phyloP scores from a whole-genome alignment of 2,113 vertebrate genomes.

The Poeciliopsis occidentalis region DNA sequence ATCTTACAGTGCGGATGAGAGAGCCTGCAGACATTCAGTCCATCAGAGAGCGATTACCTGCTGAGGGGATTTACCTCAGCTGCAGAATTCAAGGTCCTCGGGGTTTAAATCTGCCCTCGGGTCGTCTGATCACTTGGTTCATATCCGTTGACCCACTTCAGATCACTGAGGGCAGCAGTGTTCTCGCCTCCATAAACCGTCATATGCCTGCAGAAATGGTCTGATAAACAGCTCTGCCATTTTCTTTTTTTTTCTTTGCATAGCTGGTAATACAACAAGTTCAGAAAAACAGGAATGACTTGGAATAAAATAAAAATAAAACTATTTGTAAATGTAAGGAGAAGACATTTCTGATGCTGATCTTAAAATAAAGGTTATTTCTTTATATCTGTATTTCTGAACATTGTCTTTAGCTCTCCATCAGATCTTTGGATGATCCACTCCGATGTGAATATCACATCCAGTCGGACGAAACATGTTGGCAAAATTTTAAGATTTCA shows the following conservation, averaged over 20 bases:
- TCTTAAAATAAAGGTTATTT: too few species aligned
- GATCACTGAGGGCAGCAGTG: not conserved
- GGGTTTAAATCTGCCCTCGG: constrained; percentile 26
- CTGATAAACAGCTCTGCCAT: constrained; percentile 65
- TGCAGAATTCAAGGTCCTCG: constrained; percentile 35
- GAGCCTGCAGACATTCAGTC: constrained; percentile 36
- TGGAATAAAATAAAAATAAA: constrained; percentile 3
- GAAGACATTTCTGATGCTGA: too few species aligned
- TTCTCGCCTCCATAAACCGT: not conserved
- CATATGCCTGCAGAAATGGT: not conserved
- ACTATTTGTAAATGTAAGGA: not conserved
- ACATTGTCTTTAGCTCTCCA: too few species aligned
- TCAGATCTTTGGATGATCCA: too few species aligned
- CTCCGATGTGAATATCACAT: too few species aligned
- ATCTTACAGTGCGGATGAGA: constrained; percentile 32
- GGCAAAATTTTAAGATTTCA: too few species aligned
- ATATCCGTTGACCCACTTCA: constrained; percentile 19
- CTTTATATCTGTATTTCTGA: too few species aligned
- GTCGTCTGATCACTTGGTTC: constrained; percentile 30
- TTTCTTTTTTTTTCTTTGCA: not conserved
- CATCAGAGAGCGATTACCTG: constrained; percentile 46
- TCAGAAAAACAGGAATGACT: constrained; percentile 1
- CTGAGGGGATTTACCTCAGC: constrained; percentile 58
- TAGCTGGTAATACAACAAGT: constrained; percentile 59
- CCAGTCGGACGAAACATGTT: too few species aligned